Percentiles rank a stretch among this genome's conserved stretches.
These are phyloP conservation scores for Cardiocondyla obscurior DNA, from an alignment of 1,140 invertebrate genomes.

Conservation along the genomic window DNA sequence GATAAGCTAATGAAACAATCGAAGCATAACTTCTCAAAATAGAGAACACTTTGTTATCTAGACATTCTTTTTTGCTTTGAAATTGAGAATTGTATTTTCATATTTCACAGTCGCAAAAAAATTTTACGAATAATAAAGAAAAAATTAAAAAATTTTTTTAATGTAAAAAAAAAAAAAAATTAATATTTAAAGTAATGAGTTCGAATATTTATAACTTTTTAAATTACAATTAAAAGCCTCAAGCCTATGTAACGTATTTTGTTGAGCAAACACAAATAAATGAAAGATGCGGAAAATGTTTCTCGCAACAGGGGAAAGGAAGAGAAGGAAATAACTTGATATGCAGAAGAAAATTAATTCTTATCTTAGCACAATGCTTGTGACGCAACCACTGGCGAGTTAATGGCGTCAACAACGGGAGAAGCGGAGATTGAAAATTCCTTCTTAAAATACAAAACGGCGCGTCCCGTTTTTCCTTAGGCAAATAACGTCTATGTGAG, in stretches of 20 bases:
- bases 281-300: neutral
- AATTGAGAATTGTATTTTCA: conserved; percentile 14
- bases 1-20: conserved; percentile 12
- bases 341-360: conserved; percentile 14
- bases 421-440: conserved; percentile 19
- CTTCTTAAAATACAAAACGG: conserved; percentile 18
- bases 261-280: neutral
- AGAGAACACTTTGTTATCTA: neutral
- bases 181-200: neutral
- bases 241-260: neutral
- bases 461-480: conserved; percentile 1
- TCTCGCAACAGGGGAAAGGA: neutral
- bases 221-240: neutral
- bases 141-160: too few relatives aligned
- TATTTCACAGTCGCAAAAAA: neutral
- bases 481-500: conserved; percentile 30
- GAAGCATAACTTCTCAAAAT: neutral
- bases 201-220: neutral
- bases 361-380: neutral
- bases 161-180: too few relatives aligned
- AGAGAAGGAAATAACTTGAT: neutral
- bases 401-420: conserved; percentile 28
- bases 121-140: too few relatives aligned
- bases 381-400: neutral
- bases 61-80: neutral